These are phyloP conservation scores for Pseudomugil tenellus DNA, from an alignment of 2,797 vertebrate genomes.

Conservation along the genomic window DNA sequence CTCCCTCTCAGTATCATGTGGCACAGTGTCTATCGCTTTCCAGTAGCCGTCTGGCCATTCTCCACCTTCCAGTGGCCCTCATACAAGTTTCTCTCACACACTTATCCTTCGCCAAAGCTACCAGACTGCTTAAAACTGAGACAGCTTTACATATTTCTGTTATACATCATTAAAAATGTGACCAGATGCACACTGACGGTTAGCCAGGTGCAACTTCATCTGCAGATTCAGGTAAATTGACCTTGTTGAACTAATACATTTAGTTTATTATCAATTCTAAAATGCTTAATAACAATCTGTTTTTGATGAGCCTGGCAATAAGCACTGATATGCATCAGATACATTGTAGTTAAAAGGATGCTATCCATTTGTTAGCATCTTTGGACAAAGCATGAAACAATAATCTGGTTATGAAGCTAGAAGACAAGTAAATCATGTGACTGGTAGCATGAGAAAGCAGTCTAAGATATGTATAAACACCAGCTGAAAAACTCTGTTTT, in stretches of 20 bases:
- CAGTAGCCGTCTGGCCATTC: constrained; percentile 49
- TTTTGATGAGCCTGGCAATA: no score
- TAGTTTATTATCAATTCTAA: not conserved
- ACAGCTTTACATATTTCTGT: not conserved
- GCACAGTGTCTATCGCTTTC: constrained; percentile 56
- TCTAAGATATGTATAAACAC: constrained; percentile 1
- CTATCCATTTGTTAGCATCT: not conserved
- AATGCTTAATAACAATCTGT: not conserved
- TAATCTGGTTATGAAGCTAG: not conserved
- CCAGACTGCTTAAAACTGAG: constrained; percentile 5
- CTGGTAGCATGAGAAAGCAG: constrained; percentile 3
- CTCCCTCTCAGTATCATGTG: constrained; percentile 66
- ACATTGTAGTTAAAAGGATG: not conserved
- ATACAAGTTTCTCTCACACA: constrained; percentile 15
- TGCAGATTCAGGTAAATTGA: no score
- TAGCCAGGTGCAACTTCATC: not conserved
- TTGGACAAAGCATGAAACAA: constrained; percentile 1
- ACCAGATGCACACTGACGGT: not conserved
- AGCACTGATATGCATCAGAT: no score
- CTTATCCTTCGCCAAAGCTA: constrained; percentile 31
- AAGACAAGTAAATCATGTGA: constrained; percentile 10
- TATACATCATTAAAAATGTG: no score
- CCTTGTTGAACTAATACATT: not conserved
- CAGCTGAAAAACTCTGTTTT: constrained; percentile 27
- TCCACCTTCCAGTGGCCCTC: constrained; percentile 14